Conservation (phyloP, 2,113 vertebrate species). For the Siniperca chuatsi region DNA sequence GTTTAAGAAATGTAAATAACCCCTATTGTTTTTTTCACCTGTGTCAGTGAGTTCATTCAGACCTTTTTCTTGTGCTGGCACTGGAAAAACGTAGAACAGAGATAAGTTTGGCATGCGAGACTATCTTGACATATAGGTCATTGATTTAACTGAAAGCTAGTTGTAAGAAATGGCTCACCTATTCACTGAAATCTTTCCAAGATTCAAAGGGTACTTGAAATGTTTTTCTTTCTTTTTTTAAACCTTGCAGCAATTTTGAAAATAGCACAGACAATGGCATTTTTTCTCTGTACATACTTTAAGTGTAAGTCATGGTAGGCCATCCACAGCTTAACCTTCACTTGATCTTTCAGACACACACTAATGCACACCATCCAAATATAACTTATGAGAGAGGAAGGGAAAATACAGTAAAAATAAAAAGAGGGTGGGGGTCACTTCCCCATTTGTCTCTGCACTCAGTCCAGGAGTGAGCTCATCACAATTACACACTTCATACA, state of each 20-base stretch:
- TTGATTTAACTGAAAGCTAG: slow-evolving; percentile 14
- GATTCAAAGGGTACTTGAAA: neutral
- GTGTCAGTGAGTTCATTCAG: slow-evolving; percentile 29
- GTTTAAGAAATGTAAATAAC: neutral
- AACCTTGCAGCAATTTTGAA: neutral
- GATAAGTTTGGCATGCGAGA: slow-evolving; percentile 29
- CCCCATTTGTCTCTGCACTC: slow-evolving; percentile 55
- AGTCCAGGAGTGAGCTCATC: slow-evolving; percentile 23
- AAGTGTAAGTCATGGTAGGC: neutral
- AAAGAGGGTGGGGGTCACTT: slow-evolving; percentile 54
- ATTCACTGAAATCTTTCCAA: neutral
- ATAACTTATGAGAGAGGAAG: slow-evolving; percentile 71
- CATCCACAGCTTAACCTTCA: slow-evolving; percentile 33
- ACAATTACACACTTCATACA: slow-evolving; percentile 27
- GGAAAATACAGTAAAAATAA: slow-evolving; percentile 63
- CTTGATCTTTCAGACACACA: slow-evolving; percentile 26
- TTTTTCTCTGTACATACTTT: neutral
- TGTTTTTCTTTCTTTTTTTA: neutral
- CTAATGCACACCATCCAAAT: slow-evolving; percentile 39
- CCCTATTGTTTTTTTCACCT: neutral
- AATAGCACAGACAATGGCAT: neutral
- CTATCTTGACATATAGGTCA: slow-evolving; percentile 33
- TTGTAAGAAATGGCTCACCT: slow-evolving; percentile 1
- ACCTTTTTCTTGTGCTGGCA: slow-evolving; percentile 25
- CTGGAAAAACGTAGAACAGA: slow-evolving; percentile 27